Percentiles rank a stretch among this genome's conserved stretches.
phyloP scores from a whole-genome alignment of 2,888 invertebrate genomes.

The Leptopilina syphax region DNA sequence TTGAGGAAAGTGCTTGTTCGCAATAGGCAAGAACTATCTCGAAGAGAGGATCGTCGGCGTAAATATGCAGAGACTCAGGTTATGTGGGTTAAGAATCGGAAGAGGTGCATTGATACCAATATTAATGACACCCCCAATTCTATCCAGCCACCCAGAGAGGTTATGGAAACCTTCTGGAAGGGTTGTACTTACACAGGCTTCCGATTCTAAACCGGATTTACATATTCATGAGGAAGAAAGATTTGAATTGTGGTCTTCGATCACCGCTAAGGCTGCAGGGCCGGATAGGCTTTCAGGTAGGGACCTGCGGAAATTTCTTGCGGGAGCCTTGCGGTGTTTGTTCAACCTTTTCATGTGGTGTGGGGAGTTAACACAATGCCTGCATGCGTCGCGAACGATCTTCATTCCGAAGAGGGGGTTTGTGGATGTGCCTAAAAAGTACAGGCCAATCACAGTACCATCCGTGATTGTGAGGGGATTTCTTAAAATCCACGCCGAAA shows the following conservation, averaged over 20 bases:
- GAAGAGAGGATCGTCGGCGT: too few relatives aligned
- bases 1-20: too few relatives aligned
- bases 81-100: constrained; percentile 37
- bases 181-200: constrained; percentile 16
- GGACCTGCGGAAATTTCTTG: too few relatives aligned
- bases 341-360: constrained; percentile 3
- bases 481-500: constrained; percentile 48
- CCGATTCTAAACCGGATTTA: background rate
- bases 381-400: too few relatives aligned
- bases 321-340: too few relatives aligned
- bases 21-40: too few relatives aligned
- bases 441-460: background rate
- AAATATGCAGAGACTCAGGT: constrained; percentile 26
- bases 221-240: background rate
- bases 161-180: constrained; percentile 23
- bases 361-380: constrained; percentile 35
- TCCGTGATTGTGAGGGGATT: background rate
- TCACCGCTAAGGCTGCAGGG: background rate
- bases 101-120: constrained; percentile 14
- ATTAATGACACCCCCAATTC: constrained; percentile 2
- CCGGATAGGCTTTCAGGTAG: too few relatives aligned
- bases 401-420: too few relatives aligned
- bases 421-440: background rate
- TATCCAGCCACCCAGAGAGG: background rate
- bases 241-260: background rate